Evolutionary conservation across 2,888 invertebrate species (phyloP), one percentile per base, ranked within the genome.

Genomic region (Brenthis ino): DNA sequence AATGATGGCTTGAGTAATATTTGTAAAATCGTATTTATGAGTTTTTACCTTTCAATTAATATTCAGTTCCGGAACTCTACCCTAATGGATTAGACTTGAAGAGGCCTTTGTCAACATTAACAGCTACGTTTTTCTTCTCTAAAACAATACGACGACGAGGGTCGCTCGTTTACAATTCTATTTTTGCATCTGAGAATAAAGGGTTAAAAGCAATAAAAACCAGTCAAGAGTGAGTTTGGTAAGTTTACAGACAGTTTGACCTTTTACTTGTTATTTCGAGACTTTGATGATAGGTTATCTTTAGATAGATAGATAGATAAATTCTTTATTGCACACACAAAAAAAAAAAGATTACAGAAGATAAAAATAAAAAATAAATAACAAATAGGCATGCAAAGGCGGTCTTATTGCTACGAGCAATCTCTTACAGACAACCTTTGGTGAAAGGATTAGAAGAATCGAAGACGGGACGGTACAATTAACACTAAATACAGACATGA

Each of bases 121-220:
- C 63, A 54, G 51, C 54, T 54, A 63, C 63, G 53, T 63, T 63
- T 63, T 63, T 63, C 63, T 54, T 51, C 20, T 63, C 24, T 54
- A 63, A 63, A 63, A 63, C 63, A 63, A 63, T 54, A 54, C 63
- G 20, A 20, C 63, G n/a, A 63, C 43, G 54, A 63, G 63, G 63
- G 63, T 54, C 54, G 53, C 63, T 63, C 63, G 63, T 54, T 63
- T 63, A 63, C 53, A 54, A 63, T 63, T 63, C 63, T 63, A 63
- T 63, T 63, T 63, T 53, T 63, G 63, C 63, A 63, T 63, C 63
- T 11, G 14, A 11, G 24, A 63, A 43, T 43, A 43, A 51, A 53
- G 63, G 63, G 63, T 54, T 63, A 54, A 63, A 63, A 63, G 63
- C 63, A 63, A 63, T 63, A 63, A 63, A 63, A 63, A 63, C 63